Conservation (phyloP, 2,888 invertebrate species). For the Aphodius sticticus region DNA sequence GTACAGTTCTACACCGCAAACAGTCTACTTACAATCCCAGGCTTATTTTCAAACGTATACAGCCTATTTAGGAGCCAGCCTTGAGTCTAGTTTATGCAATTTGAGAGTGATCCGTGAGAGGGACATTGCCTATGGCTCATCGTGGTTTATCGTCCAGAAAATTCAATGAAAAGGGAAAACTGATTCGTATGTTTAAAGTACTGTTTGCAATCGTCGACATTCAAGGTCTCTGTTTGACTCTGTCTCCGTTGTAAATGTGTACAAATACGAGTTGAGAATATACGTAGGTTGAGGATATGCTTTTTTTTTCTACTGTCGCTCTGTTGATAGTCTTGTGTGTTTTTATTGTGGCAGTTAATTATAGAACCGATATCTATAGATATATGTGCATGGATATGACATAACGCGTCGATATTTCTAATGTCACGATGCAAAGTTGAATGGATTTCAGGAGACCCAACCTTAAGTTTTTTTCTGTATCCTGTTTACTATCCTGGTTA, state of each 20-base stretch:
- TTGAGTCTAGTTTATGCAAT: neutral
- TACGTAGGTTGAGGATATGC: neutral
- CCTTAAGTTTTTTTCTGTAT: neutral
- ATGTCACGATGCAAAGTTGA: neutral
- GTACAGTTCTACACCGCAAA: neutral
- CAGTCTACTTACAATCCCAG: slow-evolving; percentile 1
- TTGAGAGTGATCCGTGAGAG: neutral
- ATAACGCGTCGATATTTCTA: neutral
- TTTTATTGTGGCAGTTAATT: neutral
- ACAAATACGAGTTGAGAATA: neutral
- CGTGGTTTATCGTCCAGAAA: neutral
- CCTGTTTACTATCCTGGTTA: neutral
- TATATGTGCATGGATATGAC: neutral
- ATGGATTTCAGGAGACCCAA: neutral
- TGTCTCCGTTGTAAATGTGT: too few species aligned
- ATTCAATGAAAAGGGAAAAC: slow-evolving; percentile 4
- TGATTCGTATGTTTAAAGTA: neutral
- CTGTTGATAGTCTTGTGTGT: neutral
- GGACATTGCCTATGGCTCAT: neutral
- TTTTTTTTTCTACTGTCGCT: neutral
- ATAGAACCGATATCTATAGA: neutral
- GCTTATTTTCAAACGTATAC: neutral
- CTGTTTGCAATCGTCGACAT: neutral
- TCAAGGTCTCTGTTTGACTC: neutral
- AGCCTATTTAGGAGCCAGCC: neutral